These are phyloP conservation scores for Pocillopora damicornis DNA, from an alignment of 64 coral and sea anemone species.

Conservation along the genomic window DNA sequence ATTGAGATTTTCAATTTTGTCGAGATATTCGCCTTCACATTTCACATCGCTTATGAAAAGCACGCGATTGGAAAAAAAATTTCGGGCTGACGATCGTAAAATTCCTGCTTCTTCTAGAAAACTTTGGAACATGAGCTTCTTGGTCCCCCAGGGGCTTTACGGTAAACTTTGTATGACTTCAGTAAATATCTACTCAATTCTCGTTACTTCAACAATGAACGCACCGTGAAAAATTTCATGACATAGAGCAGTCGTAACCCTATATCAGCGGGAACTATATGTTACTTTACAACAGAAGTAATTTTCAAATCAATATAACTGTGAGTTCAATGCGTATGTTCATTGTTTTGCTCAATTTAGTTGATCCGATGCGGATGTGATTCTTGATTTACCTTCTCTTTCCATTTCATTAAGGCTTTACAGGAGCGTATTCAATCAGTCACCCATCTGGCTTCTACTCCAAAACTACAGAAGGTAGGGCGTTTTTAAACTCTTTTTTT, in stretches of 20 bases:
- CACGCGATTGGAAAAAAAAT: neutral
- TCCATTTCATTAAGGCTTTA: constrained; percentile 43
- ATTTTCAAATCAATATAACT: constrained; percentile 28
- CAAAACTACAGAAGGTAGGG: constrained; percentile 65
- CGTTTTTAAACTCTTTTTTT: neutral
- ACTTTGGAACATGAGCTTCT: neutral
- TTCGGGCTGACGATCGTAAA: neutral
- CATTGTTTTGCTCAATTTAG: constrained; percentile 6
- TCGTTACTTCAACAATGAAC: neutral
- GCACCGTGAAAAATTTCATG: neutral
- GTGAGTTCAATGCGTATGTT: neutral
- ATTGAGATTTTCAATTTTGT: neutral
- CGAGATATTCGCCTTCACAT: neutral
- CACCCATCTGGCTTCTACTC: constrained; percentile 58
- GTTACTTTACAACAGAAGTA: neutral
- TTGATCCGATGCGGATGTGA: neutral
- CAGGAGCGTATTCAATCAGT: constrained; percentile 68
- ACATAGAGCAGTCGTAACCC: neutral
- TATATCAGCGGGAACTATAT: neutral
- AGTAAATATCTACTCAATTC: neutral
- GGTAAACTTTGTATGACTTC: neutral
- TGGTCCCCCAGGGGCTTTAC: neutral
- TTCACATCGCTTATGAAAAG: neutral
- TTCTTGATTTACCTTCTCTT: neutral
- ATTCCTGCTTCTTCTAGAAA: neutral